Percentiles rank a stretch among this genome's conserved stretches.
These are phyloP conservation scores for Ormyrus nitidulus DNA, from an alignment of 2,888 invertebrate species.

Conservation along the genomic window DNA sequence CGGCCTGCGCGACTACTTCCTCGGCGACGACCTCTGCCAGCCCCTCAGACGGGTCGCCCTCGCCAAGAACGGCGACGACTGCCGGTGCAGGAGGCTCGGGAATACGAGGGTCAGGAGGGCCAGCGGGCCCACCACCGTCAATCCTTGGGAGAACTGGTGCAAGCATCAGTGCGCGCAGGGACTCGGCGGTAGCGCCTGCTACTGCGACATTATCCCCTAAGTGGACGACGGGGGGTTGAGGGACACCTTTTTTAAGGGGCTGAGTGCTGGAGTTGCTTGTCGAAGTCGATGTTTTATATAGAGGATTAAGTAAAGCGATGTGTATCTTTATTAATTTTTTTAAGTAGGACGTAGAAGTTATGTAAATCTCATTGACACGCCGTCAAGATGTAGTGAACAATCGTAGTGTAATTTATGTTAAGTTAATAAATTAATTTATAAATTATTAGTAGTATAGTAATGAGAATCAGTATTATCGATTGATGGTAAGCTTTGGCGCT, in stretches of 20 bases:
- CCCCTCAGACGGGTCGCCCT: not conserved
- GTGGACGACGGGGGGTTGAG: too few relatives aligned
- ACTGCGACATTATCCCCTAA: constrained; percentile 82
- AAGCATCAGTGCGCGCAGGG: constrained; percentile 81
- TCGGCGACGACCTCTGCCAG: not conserved
- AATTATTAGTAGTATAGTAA: constrained; percentile 8
- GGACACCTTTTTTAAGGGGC: too few relatives aligned
- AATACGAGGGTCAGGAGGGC: not conserved
- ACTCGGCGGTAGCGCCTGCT: constrained; percentile 86
- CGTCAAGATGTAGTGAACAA: constrained; percentile 8
- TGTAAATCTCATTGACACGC: too few relatives aligned
- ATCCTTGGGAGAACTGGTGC: constrained; percentile 81
- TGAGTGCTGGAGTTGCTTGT: too few relatives aligned
- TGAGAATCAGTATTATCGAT: not conserved
- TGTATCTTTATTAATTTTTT: too few relatives aligned
- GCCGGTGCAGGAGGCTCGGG: not conserved
- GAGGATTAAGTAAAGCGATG: too few relatives aligned
- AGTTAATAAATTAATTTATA: constrained; percentile 12
- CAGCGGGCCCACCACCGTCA: not conserved
- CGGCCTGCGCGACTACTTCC: not conserved
- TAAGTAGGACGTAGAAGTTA: too few relatives aligned
- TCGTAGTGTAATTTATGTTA: constrained; percentile 1
- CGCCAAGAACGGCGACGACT: not conserved
- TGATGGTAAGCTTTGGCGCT: too few relatives aligned
- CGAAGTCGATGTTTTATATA: too few relatives aligned